phyloP scores from a whole-genome alignment of 2,797 vertebrate genomes.

The Enteromius afrohamiltoni region DNA sequence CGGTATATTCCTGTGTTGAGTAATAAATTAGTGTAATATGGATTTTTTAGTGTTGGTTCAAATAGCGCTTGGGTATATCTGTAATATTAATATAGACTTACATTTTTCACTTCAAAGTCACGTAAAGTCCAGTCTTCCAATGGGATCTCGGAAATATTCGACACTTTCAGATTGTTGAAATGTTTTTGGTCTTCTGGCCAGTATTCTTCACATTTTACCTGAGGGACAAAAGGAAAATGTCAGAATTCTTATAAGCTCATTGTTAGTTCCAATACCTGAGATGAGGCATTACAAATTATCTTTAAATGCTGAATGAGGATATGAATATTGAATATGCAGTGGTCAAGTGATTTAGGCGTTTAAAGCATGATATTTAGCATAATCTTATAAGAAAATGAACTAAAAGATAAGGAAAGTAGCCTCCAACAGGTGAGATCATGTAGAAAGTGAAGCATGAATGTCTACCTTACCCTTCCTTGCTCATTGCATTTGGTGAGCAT shows the following conservation, averaged over 20 bases:
- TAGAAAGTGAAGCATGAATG: background rate
- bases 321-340: background rate
- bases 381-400: background rate
- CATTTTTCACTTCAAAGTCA: constrained; percentile 90
- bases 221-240: background rate
- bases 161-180: constrained; percentile 83
- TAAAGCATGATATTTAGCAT: background rate
- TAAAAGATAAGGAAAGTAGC: background rate
- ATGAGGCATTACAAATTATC: background rate
- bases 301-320: background rate
- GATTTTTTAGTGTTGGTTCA: background rate
- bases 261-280: background rate
- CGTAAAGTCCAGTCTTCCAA: constrained; percentile 95
- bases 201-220: constrained; percentile 94
- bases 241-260: background rate
- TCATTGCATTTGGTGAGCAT: constrained; percentile 96
- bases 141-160: constrained; percentile 79
- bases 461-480: constrained; percentile 83
- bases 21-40: background rate
- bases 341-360: background rate
- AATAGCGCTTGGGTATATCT: background rate
- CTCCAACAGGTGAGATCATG: background rate
- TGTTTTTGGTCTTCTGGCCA: constrained; percentile 82
- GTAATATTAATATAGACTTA: constrained; percentile 66
- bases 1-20: background rate